These are phyloP conservation scores for Ephydatia muelleri DNA, from an alignment of 37 sponge, comb jelly and placozoan species.

Conservation along the genomic window DNA sequence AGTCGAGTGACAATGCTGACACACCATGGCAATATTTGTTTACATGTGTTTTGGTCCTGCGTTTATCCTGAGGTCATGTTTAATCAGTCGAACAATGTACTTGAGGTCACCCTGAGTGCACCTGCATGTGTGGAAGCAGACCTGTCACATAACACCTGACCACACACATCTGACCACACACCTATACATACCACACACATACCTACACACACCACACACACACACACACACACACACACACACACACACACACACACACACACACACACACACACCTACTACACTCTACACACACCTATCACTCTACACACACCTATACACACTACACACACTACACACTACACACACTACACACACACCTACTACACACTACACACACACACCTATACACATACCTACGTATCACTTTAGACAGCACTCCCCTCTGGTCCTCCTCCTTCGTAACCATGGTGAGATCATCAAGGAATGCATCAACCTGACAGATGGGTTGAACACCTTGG, in stretches of 20 bases:
- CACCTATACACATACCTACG: slow-evolving; percentile 45
- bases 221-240: too few species aligned
- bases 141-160: too few species aligned
- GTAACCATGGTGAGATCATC: slow-evolving; percentile 77
- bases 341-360: slow-evolving; percentile 1
- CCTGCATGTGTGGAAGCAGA: too few species aligned
- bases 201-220: too few species aligned
- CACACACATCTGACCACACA: too few species aligned
- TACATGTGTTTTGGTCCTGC: slow-evolving; percentile 93
- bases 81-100: slow-evolving; percentile 87
- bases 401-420: slow-evolving; percentile 58
- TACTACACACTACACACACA: neutral
- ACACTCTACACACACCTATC: neutral
- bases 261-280: neutral
- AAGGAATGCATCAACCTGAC: slow-evolving; percentile 83
- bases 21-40: slow-evolving; percentile 8
- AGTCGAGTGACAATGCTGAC: neutral
- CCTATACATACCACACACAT: neutral
- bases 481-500: neutral
- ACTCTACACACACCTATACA: neutral
- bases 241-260: too few species aligned
- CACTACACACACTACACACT: neutral
- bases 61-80: slow-evolving; percentile 90
- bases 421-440: slow-evolving; percentile 85
- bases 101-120: slow-evolving; percentile 80